Percentiles rank a stretch among this genome's conserved stretches.
Evolutionary conservation across 2,888 invertebrate genomes (phyloP).

Genomic region (Cartodere bifasciata): DNA sequence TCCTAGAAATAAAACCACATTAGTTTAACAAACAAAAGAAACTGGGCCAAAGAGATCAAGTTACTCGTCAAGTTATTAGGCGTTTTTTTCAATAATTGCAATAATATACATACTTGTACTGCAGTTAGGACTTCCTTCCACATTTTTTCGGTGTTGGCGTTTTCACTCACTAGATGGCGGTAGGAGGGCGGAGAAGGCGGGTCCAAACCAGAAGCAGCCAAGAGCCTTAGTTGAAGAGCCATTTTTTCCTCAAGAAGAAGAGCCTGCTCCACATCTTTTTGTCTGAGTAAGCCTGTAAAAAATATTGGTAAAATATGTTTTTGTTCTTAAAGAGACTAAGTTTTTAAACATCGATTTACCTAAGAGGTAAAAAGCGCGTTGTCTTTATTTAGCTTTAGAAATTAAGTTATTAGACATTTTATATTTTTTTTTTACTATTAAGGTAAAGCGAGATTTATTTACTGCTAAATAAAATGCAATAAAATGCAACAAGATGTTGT

Average conservation of each 20-base stretch:
- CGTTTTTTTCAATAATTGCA: no score
- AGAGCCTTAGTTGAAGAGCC: slow-evolving; percentile 64
- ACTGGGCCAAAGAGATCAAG: neutral
- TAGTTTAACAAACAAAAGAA: neutral
- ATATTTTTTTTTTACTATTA: no score
- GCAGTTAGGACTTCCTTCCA: slow-evolving; percentile 74
- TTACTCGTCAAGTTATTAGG: neutral
- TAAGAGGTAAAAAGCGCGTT: neutral
- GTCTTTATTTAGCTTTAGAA: no score
- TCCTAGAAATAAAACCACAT: slow-evolving; percentile 40
- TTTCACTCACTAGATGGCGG: slow-evolving; percentile 62
- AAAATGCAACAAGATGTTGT: no score
- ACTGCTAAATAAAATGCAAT: no score
- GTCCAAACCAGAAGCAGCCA: slow-evolving; percentile 55
- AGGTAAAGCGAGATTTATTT: no score
- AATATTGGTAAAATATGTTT: no score
- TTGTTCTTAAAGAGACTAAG: no score
- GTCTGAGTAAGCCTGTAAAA: slow-evolving; percentile 65
- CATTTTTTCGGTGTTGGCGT: slow-evolving; percentile 62
- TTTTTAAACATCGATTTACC: no score
- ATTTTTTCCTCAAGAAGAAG: slow-evolving; percentile 80
- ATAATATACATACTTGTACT: slow-evolving; percentile 44
- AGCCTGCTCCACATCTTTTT: slow-evolving; percentile 81
- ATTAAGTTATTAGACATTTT: no score
- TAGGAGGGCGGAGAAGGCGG: slow-evolving; percentile 54